phyloP scores from a whole-genome alignment of 2,888 invertebrate species.

The Chaitophorus viminalis region DNA sequence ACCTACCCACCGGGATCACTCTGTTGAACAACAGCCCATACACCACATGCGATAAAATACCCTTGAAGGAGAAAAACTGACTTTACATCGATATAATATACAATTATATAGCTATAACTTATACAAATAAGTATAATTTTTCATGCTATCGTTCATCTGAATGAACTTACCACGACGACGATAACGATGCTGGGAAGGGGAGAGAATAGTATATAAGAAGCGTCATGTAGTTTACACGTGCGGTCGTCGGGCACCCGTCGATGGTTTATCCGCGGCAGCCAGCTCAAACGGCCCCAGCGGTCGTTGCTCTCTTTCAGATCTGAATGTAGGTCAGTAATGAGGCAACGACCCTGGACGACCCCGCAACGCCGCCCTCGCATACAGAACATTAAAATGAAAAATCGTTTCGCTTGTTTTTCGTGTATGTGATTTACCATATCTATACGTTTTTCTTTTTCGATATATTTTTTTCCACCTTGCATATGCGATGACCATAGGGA shows the following conservation, averaged over 20 bases:
- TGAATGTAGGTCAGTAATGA: slow-evolving; percentile 62
- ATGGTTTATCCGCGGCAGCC: slow-evolving; percentile 41
- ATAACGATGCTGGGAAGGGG: not conserved
- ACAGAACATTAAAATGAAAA: slow-evolving; percentile 20
- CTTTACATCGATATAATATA: not conserved
- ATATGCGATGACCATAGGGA: not conserved
- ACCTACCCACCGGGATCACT: not conserved
- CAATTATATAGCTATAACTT: not conserved
- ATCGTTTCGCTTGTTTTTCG: slow-evolving; percentile 2
- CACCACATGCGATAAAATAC: not conserved
- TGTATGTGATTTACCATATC: not conserved
- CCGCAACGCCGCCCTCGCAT: slow-evolving; percentile 56
- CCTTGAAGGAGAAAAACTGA: not conserved
- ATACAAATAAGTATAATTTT: not conserved
- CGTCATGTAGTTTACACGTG: slow-evolving; percentile 40
- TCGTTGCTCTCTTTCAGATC: slow-evolving; percentile 60
- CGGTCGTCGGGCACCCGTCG: slow-evolving; percentile 46
- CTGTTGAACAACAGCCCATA: not conserved
- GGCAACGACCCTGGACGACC: slow-evolving; percentile 61
- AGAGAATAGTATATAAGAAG: not conserved
- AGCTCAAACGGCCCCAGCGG: slow-evolving; percentile 45
- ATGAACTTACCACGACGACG: not conserved
- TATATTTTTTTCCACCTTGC: not conserved
- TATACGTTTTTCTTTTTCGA: not conserved
- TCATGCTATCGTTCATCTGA: not conserved